A percentile compares a stretch with the other conserved stretches of the same genome.
phyloP scores from a whole-genome alignment of 1,140 invertebrate genomes.

The Drosophila pruinosa region DNA sequence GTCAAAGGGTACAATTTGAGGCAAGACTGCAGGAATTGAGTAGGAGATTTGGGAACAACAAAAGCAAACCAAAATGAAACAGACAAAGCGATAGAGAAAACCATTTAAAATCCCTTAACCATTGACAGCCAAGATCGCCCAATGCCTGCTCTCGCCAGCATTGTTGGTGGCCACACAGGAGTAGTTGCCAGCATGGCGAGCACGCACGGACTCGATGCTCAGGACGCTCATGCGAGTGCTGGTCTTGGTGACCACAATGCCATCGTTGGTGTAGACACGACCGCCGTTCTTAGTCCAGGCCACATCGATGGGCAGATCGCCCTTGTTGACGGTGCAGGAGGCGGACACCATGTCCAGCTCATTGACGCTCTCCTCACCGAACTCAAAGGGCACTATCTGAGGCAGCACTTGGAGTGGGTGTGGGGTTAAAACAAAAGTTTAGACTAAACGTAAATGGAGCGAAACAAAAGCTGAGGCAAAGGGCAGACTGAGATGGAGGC shows the following conservation, averaged over 20 bases:
- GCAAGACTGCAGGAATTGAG: constrained; percentile 84
- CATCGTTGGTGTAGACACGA: constrained; percentile 79
- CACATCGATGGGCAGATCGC: constrained; percentile 91
- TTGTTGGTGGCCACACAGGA: constrained; percentile 90
- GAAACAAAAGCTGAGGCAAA: background rate
- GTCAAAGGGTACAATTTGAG: constrained; percentile 88
- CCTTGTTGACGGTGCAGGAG: constrained; percentile 92
- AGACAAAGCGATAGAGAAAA: background rate
- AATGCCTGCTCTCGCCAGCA: constrained; percentile 88
- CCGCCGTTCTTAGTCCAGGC: constrained; percentile 85
- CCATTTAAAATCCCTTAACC: constrained; percentile 36
- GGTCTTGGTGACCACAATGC: constrained; percentile 85
- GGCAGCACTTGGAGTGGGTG: constrained; percentile 84
- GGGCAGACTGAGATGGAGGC: background rate
- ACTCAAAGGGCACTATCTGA: constrained; percentile 88
- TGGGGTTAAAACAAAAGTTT: constrained; percentile 24
- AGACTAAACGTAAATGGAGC: constrained; percentile 18
- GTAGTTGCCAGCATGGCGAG: constrained; percentile 88
- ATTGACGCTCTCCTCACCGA: constrained; percentile 88
- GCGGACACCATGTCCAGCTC: constrained; percentile 88
- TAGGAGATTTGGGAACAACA: constrained; percentile 1
- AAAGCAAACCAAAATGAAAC: constrained; percentile 37
- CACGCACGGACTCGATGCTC: constrained; percentile 86
- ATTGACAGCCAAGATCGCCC: constrained; percentile 84
- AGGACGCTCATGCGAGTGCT: constrained; percentile 87